These are phyloP conservation scores for Rhabditoides inermis DNA, from an alignment of 2,888 invertebrate genomes.

Conservation along the genomic window DNA sequence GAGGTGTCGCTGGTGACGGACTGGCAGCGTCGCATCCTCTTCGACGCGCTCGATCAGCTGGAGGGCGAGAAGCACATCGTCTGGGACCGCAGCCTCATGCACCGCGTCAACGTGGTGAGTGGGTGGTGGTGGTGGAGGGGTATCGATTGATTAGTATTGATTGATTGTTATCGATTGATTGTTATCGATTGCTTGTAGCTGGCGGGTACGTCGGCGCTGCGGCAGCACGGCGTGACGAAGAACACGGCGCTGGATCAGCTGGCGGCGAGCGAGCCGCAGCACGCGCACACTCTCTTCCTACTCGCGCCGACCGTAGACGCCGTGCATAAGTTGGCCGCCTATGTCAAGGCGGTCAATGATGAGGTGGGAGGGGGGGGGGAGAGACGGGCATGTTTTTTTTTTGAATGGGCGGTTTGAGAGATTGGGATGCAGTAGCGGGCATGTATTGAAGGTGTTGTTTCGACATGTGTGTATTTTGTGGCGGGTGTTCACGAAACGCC, in stretches of 20 bases:
- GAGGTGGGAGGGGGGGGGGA: constrained; percentile 6
- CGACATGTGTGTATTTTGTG: too few relatives aligned
- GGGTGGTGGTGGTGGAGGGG: background rate
- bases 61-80: constrained; percentile 44
- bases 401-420: background rate
- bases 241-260: constrained; percentile 17
- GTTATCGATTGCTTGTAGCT: too few relatives aligned
- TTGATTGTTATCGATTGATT: background rate
- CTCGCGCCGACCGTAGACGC: constrained; percentile 21
- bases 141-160: background rate
- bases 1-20: too few relatives aligned
- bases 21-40: too few relatives aligned
- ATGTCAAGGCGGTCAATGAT: constrained; percentile 19
- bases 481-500: too few relatives aligned
- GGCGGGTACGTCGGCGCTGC: constrained; percentile 14
- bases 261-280: constrained; percentile 8
- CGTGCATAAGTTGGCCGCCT: constrained; percentile 19
- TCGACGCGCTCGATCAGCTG: constrained; percentile 32
- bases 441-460: background rate
- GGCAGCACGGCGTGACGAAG: constrained; percentile 18
- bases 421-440: background rate
- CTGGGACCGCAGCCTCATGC: constrained; percentile 41
- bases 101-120: constrained; percentile 37
- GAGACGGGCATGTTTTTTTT: background rate
- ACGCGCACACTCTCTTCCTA: constrained; percentile 27